phyloP scores from a whole-genome alignment of 2,113 vertebrate genomes.

The Microcebus lehilahytsara region DNA sequence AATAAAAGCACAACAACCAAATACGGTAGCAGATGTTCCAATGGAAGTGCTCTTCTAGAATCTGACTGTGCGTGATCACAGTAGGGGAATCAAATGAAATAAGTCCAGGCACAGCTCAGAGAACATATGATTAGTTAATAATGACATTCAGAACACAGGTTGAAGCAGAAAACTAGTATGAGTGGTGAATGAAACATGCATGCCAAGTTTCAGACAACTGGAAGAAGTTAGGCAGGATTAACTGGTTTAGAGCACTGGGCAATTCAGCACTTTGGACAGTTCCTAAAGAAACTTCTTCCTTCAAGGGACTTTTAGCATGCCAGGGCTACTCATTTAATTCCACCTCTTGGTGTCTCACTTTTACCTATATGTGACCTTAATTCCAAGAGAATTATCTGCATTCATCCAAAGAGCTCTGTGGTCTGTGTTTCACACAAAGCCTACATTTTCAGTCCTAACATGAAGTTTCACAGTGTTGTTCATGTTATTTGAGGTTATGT shows the following conservation, averaged over 20 bases:
- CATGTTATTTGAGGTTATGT: not conserved
- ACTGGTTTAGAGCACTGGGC: not conserved
- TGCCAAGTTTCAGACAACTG: not conserved
- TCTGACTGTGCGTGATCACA: not conserved
- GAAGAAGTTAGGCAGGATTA: not conserved
- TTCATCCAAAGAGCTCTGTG: not conserved
- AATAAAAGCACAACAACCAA: not conserved
- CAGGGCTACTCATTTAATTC: not conserved
- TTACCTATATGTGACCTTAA: not conserved
- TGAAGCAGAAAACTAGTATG: not conserved
- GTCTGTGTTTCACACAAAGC: not conserved
- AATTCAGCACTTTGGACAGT: slow-evolving; percentile 31
- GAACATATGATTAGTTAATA: not conserved
- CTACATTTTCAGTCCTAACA: not conserved
- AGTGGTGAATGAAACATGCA: not conserved
- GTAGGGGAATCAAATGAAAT: not conserved
- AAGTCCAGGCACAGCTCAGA: not conserved
- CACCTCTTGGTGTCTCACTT: not conserved
- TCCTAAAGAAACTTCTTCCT: not conserved
- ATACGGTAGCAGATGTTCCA: not conserved
- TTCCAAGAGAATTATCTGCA: not conserved
- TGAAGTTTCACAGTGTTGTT: not conserved
- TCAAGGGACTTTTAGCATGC: not conserved
- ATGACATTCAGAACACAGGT: not conserved
- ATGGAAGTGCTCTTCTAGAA: not conserved